Evolutionary conservation across 2,888 invertebrate species (phyloP), one percentile per base, ranked within the genome.

Genomic region (Sepiola atlantica): DNA sequence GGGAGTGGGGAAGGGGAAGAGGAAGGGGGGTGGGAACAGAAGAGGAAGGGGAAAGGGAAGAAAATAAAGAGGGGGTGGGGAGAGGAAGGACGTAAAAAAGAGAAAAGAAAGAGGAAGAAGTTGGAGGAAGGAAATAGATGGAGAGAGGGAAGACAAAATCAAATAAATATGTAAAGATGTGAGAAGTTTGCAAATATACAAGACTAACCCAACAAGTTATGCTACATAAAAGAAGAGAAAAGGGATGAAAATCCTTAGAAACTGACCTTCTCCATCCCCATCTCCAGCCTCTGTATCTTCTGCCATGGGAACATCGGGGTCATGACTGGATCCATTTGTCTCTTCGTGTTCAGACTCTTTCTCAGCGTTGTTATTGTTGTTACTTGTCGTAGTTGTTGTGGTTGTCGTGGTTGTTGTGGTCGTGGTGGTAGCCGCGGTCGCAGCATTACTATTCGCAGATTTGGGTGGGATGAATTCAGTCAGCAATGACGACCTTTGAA

Each of bases 401-500:
- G 77, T 77, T 12, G 77, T 77, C 4, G 77, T 77, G 32, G 77
- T 77, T 0, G 77, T 77, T 1, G 77, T 77, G 77, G 77, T 77
- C 3, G 77, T 77, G 16, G 77, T 77, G 1, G 77, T 77, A 21
- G 77, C 32, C 8, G 92, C 54, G n/a, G 92, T n/a, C 28, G 54
- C 28, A 6, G 92, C 92, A 55, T 94, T 94, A 24, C 94, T 95
- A 45, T 96, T 96, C 16, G 96, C 96, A 32, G 77, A n/a, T 95
- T 97, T 96, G 95, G 96, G 97, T 95, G 96, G 97, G 55, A 97
- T 97, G 95, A 97, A 97, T 95, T 97, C 97, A 91, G 97, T 97
- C 94, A 98, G 97, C 97, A 98, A 97, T 55, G 98, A 97, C 32
- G 98, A 97, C 94, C 98, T 97, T 96, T 98, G 98, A 94, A 99